Evolutionary conservation across 2,888 invertebrate genomes (phyloP).

Genomic region (Resseliella maxima): DNA sequence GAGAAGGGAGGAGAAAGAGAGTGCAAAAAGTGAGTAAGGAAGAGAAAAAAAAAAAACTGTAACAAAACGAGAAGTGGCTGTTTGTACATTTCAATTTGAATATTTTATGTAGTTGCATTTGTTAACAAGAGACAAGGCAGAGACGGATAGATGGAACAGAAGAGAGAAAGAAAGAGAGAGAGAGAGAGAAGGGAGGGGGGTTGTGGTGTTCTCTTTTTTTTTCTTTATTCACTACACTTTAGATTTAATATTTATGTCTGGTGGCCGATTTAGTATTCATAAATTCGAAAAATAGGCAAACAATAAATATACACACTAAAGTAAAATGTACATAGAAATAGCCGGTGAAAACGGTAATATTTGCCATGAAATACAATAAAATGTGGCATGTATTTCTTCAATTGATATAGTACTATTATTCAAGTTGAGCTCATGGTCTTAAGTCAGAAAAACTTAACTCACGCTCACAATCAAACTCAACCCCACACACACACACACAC

Average conservation of each 20-base stretch:
- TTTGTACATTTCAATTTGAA: background rate
- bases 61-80: background rate
- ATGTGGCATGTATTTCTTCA: background rate
- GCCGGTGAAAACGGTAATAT: background rate
- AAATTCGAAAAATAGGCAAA: conserved; percentile 28
- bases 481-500: background rate
- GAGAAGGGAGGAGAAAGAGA: background rate
- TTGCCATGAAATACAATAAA: conserved; percentile 18
- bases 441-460: background rate
- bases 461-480: background rate
- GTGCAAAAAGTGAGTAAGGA: background rate
- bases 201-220: background rate
- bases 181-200: too few relatives aligned
- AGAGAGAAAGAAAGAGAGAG: background rate
- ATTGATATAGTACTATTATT: background rate
- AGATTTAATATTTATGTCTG: conserved; percentile 44
- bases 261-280: conserved; percentile 29
- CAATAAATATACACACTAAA: background rate
- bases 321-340: background rate
- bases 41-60: background rate
- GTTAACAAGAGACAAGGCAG: background rate
- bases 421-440: background rate
- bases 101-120: background rate
- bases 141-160: background rate
- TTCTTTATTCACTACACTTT: background rate